Conservation (phyloP, 2,888 invertebrate genomes). For the Zygogramma bicolorata region DNA sequence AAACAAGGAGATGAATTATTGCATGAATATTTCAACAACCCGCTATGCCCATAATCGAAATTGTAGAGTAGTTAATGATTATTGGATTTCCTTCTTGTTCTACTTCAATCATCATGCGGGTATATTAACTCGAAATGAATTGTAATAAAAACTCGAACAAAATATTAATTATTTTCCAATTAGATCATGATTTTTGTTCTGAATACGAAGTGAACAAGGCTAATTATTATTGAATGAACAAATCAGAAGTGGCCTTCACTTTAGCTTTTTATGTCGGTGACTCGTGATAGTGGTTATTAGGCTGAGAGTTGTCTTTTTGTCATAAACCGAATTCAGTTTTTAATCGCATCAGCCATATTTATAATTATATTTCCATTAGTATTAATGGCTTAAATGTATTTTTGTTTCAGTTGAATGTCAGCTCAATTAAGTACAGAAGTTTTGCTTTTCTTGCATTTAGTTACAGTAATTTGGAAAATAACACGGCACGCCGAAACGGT, state of each 20-base stretch:
- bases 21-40: too few species aligned
- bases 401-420: conserved; percentile 52
- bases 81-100: not conserved
- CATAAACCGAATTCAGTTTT: conserved; percentile 49
- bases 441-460: conserved; percentile 51
- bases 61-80: not conserved
- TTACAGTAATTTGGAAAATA: conserved; percentile 48
- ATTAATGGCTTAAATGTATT: conserved; percentile 56
- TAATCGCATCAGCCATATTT: conserved; percentile 42
- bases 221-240: conserved; percentile 46
- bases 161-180: conserved; percentile 46
- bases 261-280: conserved; percentile 29
- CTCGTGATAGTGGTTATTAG: conserved; percentile 40
- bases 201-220: conserved; percentile 39
- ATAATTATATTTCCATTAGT: conserved; percentile 55
- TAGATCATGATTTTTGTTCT: conserved; percentile 18
- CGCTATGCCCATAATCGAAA: too few species aligned
- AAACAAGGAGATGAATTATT: too few species aligned
- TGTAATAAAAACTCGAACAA: conserved; percentile 37
- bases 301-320: conserved; percentile 50
- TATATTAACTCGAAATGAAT: conserved; percentile 14
- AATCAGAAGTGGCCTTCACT: conserved; percentile 45
- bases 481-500: conserved; percentile 43
- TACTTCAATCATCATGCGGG: not conserved
- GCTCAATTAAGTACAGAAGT: conserved; percentile 46